Base-by-base conservation (phyloP, 2,888 invertebrate species). In the Chrysina gloriosa region DNA sequence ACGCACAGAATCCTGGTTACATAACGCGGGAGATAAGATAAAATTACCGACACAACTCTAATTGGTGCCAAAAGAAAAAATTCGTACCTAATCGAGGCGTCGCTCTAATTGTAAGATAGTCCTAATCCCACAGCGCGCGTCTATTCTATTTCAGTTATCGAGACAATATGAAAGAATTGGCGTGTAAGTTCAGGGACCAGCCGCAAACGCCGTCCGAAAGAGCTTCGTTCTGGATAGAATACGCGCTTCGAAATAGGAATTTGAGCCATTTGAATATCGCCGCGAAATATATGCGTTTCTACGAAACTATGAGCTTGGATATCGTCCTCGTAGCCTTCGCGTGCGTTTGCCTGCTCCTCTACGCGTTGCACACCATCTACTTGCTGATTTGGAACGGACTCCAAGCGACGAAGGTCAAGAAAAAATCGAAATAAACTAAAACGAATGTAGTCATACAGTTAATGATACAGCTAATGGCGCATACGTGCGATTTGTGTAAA, bases 161-260 rank as follows among this genome's bases (percentile, higher is more conserved):
- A 4, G 34, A 69, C 25, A 75, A 74, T 21, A 71, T 70, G 50
- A 67, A 72, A 61, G 19, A 58, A 6, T 25, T 76, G 25, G 73
- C 76, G 1, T 61, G 45, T 52, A 69, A 67, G 27, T 73, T 70
- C 56, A 69, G 68, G 6, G 74, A 74, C 63, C 68, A 69, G 31
- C 70, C 72, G 2, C 65, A 73, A 14, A 68, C 73, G 4, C 72
- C 77, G 0, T 34, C 74, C 2, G 67, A 70, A 7, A 65, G 67
- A 29, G 74, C 70, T 1, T 67, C 74, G 4, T 74, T 69, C 70
- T 75, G 75, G 75, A 64, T 73, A 5, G 74, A 75, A 56, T 73
- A 74, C 19, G 67, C 70, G 1, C 11, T 72, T n/a, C 67, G 74
- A 25, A 69, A 75, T 56, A 64, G 65, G 61, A 70, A 64, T 16